These are phyloP conservation scores for Ptychadena robeensis DNA, from an alignment of 2,797 vertebrate genomes.

Conservation along the genomic window DNA sequence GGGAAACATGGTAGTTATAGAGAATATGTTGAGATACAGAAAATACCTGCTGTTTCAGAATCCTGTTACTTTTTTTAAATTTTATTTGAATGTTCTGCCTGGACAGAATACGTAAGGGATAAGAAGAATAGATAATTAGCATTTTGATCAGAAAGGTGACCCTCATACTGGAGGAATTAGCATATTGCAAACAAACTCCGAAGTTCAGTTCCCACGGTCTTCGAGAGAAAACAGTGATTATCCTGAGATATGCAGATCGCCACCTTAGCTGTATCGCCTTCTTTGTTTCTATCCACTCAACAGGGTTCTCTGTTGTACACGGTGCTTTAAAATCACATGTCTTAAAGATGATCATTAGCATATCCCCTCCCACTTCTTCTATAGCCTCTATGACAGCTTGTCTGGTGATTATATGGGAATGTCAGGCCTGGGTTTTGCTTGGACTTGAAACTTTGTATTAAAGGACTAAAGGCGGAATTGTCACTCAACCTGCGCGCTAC, in stretches of 20 bases:
- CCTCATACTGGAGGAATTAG: slow-evolving; percentile 30
- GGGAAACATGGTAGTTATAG: too few relatives aligned
- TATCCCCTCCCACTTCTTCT: slow-evolving; percentile 13
- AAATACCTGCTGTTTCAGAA: neutral
- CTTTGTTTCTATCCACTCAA: slow-evolving; percentile 47
- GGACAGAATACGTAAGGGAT: neutral
- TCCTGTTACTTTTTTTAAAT: too few relatives aligned
- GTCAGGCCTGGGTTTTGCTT: neutral
- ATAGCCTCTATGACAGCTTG: slow-evolving; percentile 27
- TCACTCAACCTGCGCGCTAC: neutral
- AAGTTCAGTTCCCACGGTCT: slow-evolving; percentile 45
- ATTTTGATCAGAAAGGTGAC: slow-evolving; percentile 4
- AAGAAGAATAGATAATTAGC: neutral
- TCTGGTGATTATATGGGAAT: slow-evolving; percentile 34
- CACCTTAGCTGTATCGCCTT: slow-evolving; percentile 35
- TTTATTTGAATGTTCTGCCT: too few relatives aligned
- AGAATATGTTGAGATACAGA: too few relatives aligned
- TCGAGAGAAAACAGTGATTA: slow-evolving; percentile 45
- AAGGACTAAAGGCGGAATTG: neutral
- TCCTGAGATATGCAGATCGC: slow-evolving; percentile 43
- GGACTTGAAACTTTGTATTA: neutral
- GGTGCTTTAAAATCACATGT: slow-evolving; percentile 16
- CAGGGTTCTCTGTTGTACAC: slow-evolving; percentile 22
- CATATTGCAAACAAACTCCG: slow-evolving; percentile 28
- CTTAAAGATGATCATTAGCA: slow-evolving; percentile 35